phyloP scores from a whole-genome alignment of 1,140 invertebrate species.

The Trichoplusia ni region DNA sequence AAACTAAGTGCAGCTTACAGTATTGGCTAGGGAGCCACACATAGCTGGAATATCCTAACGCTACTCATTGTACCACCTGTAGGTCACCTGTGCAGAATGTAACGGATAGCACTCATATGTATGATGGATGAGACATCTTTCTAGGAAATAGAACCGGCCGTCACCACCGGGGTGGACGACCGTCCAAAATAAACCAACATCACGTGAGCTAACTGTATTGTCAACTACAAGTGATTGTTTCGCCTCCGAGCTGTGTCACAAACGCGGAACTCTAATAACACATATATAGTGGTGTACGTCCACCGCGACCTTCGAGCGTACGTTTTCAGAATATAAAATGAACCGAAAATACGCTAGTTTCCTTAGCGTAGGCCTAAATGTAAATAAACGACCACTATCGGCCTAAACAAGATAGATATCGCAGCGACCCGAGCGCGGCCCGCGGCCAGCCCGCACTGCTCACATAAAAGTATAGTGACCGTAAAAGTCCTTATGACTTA shows the following conservation, averaged over 20 bases:
- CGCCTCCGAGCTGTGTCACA: not conserved
- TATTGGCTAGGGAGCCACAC: too few species aligned
- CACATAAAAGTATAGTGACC: too few species aligned
- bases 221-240: not conserved
- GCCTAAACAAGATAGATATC: too few species aligned
- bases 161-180: not conserved
- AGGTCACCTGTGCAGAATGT: too few species aligned
- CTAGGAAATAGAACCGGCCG: not conserved
- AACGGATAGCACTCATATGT: not conserved
- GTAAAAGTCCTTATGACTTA: too few species aligned
- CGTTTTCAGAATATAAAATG: conserved; percentile 17
- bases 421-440: too few species aligned
- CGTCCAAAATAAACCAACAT: not conserved
- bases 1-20: too few species aligned
- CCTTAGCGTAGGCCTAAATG: not conserved
- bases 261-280: conserved; percentile 4
- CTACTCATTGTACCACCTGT: too few species aligned
- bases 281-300: not conserved
- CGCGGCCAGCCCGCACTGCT: too few species aligned
- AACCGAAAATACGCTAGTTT: conserved; percentile 26
- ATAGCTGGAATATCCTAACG: too few species aligned
- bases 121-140: not conserved
- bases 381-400: not conserved
- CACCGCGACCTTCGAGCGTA: conserved; percentile 19
- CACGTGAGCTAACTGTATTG: conserved; percentile 14